Evolutionary conservation across 2,888 invertebrate genomes (phyloP).

Genomic region (Parnassius mnemosyne): DNA sequence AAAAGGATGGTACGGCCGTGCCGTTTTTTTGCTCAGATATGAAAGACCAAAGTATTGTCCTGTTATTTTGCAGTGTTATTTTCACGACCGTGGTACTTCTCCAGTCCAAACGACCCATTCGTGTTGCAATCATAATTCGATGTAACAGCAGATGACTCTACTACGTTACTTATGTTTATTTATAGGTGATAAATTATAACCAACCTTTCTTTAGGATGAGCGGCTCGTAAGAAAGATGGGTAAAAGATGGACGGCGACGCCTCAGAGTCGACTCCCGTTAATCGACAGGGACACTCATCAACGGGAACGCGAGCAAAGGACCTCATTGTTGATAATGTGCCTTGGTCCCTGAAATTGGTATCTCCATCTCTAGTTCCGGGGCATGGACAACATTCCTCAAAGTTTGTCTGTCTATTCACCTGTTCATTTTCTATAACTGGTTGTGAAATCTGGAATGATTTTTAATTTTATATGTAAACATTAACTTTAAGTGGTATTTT

Average conservation of each 20-base stretch:
- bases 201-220: slow-evolving; percentile 43
- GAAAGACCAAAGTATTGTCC: no score
- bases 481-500: no score
- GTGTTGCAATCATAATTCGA: no score
- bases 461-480: neutral
- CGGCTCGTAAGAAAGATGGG: slow-evolving; percentile 40
- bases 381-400: slow-evolving; percentile 62
- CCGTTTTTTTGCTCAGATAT: no score
- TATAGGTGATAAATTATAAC: neutral
- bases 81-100: no score
- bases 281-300: slow-evolving; percentile 30
- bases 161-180: no score
- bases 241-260: slow-evolving; percentile 58
- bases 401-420: slow-evolving; percentile 38
- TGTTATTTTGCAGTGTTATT: no score
- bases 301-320: neutral
- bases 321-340: slow-evolving; percentile 4
- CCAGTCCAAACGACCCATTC: no score
- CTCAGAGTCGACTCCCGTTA: slow-evolving; percentile 45
- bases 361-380: slow-evolving; percentile 31
- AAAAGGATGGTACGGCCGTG: no score
- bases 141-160: no score
- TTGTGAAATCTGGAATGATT: slow-evolving; percentile 46
- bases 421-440: slow-evolving; percentile 39
- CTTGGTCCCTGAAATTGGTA: slow-evolving; percentile 8